phyloP scores from a whole-genome alignment of 2,113 vertebrate species.

The Seriola quinqueradiata region DNA sequence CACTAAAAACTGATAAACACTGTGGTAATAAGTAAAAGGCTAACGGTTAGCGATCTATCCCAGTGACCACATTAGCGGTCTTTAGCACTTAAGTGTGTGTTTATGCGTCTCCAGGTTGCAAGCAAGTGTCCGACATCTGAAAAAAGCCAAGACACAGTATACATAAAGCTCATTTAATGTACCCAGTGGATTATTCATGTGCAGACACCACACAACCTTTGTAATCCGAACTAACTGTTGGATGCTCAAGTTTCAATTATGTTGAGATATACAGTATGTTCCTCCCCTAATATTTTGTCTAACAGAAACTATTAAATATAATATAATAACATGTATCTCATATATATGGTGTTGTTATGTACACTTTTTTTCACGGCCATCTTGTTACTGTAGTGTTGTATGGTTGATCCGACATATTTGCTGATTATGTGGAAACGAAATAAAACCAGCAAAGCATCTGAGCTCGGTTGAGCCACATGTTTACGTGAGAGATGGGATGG shows the following conservation, averaged over 20 bases:
- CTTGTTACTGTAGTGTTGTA: not conserved
- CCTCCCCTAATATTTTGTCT: no score
- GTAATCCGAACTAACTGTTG: not conserved
- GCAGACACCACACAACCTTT: not conserved
- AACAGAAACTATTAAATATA: no score
- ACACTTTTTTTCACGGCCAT: not conserved
- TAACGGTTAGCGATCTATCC: not conserved
- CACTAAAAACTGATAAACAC: not conserved
- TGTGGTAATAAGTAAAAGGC: not conserved
- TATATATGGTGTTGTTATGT: not conserved
- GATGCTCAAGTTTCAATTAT: not conserved
- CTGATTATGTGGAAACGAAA: not conserved
- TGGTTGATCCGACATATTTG: not conserved
- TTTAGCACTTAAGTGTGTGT: not conserved
- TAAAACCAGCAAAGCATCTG: not conserved
- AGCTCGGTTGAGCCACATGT: not conserved
- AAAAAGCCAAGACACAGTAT: not conserved
- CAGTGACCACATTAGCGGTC: not conserved
- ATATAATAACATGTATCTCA: not conserved
- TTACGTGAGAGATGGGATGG: not conserved
- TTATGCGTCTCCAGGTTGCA: not conserved
- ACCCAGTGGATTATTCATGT: not conserved
- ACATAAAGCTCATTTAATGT: not conserved
- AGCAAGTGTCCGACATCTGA: not conserved
- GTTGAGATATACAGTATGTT: not conserved